Conservation (phyloP, 2,888 invertebrate species). For the Scaptomyza reducta region DNA sequence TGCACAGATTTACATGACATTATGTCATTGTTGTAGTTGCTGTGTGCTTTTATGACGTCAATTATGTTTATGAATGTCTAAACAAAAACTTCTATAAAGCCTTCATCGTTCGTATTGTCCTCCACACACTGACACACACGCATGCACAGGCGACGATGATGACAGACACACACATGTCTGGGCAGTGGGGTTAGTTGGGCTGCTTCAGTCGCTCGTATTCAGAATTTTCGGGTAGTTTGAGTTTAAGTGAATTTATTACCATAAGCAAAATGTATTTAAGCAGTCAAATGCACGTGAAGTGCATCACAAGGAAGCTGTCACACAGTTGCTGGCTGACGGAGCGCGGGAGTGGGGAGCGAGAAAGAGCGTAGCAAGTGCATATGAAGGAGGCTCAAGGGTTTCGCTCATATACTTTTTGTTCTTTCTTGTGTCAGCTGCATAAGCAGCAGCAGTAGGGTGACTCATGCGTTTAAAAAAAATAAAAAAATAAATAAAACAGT, state of each 20-base stretch:
- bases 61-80: constrained; percentile 78
- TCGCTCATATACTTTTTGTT: constrained; percentile 6
- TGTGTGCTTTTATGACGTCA: constrained; percentile 78
- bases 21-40: constrained; percentile 64
- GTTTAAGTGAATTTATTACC: constrained; percentile 79
- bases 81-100: constrained; percentile 74
- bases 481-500: background rate
- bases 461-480: constrained; percentile 4
- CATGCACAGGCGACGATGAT: background rate
- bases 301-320: constrained; percentile 77
- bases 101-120: constrained; percentile 55
- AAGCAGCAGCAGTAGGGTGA: constrained; percentile 25
- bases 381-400: constrained; percentile 51
- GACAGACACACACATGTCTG: constrained; percentile 4
- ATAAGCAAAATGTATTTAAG: constrained; percentile 78
- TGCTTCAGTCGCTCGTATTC: background rate
- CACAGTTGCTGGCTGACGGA: constrained; percentile 50
- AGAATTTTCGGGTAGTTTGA: constrained; percentile 60
- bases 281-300: constrained; percentile 80
- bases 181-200: background rate
- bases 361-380: constrained; percentile 25
- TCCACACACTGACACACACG: constrained; percentile 11
- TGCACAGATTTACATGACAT: constrained; percentile 79
- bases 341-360: background rate
- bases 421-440: background rate